Evolutionary conservation across 1,140 invertebrate genomes (phyloP).

Genomic region (Polypedilum pembai): DNA sequence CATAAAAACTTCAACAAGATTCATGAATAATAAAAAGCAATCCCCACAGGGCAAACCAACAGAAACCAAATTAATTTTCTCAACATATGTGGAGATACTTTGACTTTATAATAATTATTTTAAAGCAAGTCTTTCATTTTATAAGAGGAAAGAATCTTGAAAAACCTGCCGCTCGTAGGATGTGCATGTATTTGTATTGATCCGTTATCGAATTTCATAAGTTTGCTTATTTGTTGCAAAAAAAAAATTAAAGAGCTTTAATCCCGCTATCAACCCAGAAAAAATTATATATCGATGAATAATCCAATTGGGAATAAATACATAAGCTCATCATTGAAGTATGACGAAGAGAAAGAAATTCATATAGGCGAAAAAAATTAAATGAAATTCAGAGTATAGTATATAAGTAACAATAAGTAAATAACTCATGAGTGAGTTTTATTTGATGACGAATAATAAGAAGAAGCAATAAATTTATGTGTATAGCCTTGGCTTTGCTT

Average conservation of each 20-base stretch:
- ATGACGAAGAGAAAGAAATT: not conserved
- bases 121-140: too few relatives aligned
- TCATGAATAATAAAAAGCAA: too few relatives aligned
- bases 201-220: conserved; percentile 12
- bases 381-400: not conserved
- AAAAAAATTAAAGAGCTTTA: not conserved
- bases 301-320: not conserved
- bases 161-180: too few relatives aligned
- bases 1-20: too few relatives aligned
- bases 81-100: too few relatives aligned
- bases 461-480: not conserved
- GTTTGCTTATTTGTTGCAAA: not conserved
- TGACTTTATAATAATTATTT: too few relatives aligned
- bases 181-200: not conserved
- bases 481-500: too few relatives aligned
- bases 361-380: not conserved
- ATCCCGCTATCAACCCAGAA: conserved; percentile 15
- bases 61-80: too few relatives aligned
- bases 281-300: not conserved
- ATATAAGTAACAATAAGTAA: not conserved
- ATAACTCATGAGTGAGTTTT: conserved; percentile 2
- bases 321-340: not conserved
- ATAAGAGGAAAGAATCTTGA: too few relatives aligned
- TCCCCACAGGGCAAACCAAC: too few relatives aligned
- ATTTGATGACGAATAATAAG: not conserved